Evolutionary conservation across 2,113 vertebrate species (phyloP).

Genomic region (Cochlearius cochlearius): DNA sequence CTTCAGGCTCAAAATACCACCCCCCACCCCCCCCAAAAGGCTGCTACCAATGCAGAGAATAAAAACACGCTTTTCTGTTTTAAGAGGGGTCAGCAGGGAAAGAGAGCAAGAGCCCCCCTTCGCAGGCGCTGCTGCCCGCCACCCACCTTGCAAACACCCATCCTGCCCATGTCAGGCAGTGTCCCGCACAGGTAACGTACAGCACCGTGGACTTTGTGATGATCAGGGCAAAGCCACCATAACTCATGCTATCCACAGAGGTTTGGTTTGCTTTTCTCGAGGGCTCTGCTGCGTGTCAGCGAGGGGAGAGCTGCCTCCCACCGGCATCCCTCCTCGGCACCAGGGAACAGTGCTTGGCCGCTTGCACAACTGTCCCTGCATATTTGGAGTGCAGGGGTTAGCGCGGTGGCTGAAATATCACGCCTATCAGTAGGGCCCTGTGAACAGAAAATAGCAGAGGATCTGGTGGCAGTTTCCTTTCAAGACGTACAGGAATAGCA

Average conservation of each 20-base stretch:
- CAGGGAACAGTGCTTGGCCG: background rate
- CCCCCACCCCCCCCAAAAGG: too few relatives aligned
- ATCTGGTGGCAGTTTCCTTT: slow-evolving; percentile 72
- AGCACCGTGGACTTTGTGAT: background rate
- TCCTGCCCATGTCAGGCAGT: background rate
- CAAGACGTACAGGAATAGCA: slow-evolving; percentile 71
- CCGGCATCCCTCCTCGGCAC: background rate
- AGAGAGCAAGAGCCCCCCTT: background rate
- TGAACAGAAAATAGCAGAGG: slow-evolving; percentile 70
- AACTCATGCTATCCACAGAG: background rate
- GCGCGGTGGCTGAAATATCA: slow-evolving; percentile 46
- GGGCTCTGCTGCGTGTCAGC: background rate
- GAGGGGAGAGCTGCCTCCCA: background rate
- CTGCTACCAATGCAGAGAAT: background rate
- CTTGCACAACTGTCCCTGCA: slow-evolving; percentile 39
- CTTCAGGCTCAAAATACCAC: background rate
- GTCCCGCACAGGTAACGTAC: background rate
- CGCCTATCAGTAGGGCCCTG: slow-evolving; percentile 42
- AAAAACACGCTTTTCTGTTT: background rate
- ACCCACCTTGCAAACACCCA: background rate
- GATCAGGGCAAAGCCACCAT: background rate
- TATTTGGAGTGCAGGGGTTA: slow-evolving; percentile 14
- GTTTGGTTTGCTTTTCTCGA: background rate
- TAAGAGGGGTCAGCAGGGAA: background rate
- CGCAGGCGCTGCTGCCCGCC: background rate